Conservation (phyloP, 2,113 vertebrate species). For the Petromus typicus region DNA sequence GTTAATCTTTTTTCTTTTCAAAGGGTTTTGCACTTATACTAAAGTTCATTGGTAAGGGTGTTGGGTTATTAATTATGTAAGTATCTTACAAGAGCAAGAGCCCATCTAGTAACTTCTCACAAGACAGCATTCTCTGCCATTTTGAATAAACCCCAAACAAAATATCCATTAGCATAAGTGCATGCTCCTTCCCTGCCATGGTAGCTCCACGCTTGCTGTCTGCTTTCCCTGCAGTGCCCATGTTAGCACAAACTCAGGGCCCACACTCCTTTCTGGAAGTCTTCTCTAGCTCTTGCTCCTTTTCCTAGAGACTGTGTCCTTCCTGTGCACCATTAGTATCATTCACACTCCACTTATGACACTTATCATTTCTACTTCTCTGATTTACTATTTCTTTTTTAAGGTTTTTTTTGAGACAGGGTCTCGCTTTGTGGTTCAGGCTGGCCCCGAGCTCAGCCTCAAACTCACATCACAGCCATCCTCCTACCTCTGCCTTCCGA, state of each 20-base stretch:
- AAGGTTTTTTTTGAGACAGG: too few relatives aligned
- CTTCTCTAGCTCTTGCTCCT: not conserved
- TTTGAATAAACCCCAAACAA: conserved; percentile 7
- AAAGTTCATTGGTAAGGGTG: not conserved
- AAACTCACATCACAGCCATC: too few relatives aligned
- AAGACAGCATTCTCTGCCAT: not conserved
- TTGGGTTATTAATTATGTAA: not conserved
- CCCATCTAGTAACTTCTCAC: not conserved
- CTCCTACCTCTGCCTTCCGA: too few relatives aligned
- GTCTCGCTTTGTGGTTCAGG: too few relatives aligned
- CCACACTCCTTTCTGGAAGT: not conserved
- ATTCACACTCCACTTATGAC: not conserved
- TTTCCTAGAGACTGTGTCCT: not conserved
- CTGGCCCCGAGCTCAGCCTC: too few relatives aligned
- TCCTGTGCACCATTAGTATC: not conserved
- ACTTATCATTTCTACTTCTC: not conserved
- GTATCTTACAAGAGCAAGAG: not conserved
- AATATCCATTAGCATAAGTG: not conserved
- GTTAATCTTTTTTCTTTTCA: not conserved
- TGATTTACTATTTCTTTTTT: too few relatives aligned
- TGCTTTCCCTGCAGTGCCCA: not conserved
- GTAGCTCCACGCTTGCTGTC: not conserved
- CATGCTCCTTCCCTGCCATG: not conserved
- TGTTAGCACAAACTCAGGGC: not conserved
- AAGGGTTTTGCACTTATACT: not conserved